Base-by-base conservation (phyloP, 1,140 invertebrate species). In the Holotrichia oblita region DNA sequence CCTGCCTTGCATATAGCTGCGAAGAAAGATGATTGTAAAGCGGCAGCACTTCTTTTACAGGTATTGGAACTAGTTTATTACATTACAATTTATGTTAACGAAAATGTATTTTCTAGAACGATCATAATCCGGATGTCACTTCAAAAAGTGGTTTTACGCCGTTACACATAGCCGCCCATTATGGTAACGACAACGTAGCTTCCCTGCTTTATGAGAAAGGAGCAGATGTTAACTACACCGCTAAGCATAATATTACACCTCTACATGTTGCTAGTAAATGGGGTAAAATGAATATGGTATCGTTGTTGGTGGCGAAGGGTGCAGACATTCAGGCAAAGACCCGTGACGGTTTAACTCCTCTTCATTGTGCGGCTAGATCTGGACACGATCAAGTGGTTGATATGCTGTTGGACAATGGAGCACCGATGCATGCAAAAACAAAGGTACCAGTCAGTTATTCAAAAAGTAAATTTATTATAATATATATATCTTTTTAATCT, bases 141-240 rank as follows among this genome's bases (percentile, higher is more conserved):
- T 98, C 97, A 10, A 98, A 99, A 89, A 98, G 96, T 84, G 98
- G 98, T 0, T 99, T 99, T 86, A 99, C 98, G 0, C 98, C 98
- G 0, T 90, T 99, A 20, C 98, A 99, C 88, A 99, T 99, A 84
- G 97, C 98, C 27, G 94, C 98, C 22, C 99, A 99, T 89, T 99
- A 99, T 89, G 98, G 98, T 27, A 99, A 99, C 88, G 95, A 96
- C 83, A 95, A 95, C 86, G 97, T 99, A 79, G 98, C 97, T 59
- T 93, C 91, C 79, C 90, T 99, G 78, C 89, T 99, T 64, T 92
- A 99, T 44, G 93, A 96, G 48, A 93, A 94, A 85, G 95, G 96
- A 27, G 98, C 98, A 27, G 96, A 99, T 89, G 95, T 99, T 34
- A 99, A 99, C 88, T 98, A 94, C 84, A 93, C 95, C 73, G 98